phyloP scores from a whole-genome alignment of 1,140 invertebrate species.

The Phthorimaea operculella region DNA sequence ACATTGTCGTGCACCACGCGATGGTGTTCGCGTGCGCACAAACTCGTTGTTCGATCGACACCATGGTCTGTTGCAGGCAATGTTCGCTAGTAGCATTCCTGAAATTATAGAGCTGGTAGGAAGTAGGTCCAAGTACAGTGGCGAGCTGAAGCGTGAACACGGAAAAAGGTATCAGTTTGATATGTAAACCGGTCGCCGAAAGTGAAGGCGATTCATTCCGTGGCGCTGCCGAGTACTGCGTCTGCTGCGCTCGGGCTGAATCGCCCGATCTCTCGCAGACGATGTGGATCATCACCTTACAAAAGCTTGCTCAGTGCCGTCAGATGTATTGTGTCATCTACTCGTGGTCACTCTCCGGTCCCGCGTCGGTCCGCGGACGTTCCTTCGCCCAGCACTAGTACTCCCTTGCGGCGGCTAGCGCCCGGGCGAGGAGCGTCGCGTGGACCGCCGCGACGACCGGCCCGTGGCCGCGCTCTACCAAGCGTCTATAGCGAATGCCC shows the following conservation, averaged over 20 bases:
- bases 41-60: constrained; percentile 55
- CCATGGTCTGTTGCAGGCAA: constrained; percentile 84
- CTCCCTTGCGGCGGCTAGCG: constrained; percentile 18
- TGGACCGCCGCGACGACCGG: constrained; percentile 26
- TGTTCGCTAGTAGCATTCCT: constrained; percentile 98
- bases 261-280: constrained; percentile 53
- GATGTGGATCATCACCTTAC: constrained; percentile 57
- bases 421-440: constrained; percentile 22
- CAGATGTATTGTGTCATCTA: constrained; percentile 70
- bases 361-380: constrained; percentile 19
- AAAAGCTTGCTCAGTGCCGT: constrained; percentile 68
- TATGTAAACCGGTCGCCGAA: constrained; percentile 51
- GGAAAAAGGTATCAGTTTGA: constrained; percentile 99
- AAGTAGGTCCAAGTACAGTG: constrained; percentile 97
- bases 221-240: constrained; percentile 15
- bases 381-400: constrained; percentile 25
- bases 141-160: constrained; percentile 96
- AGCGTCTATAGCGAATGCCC: constrained; percentile 63
- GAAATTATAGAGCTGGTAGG: constrained; percentile 99
- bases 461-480: constrained; percentile 58
- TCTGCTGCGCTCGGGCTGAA: constrained; percentile 33
- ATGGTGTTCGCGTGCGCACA: constrained; percentile 53
- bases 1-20: constrained; percentile 65
- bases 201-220: constrained; percentile 55
- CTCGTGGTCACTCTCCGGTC: constrained; percentile 52